Evolutionary conservation across 2,113 vertebrate species (phyloP).

Genomic region (Larimichthys polyactis): DNA sequence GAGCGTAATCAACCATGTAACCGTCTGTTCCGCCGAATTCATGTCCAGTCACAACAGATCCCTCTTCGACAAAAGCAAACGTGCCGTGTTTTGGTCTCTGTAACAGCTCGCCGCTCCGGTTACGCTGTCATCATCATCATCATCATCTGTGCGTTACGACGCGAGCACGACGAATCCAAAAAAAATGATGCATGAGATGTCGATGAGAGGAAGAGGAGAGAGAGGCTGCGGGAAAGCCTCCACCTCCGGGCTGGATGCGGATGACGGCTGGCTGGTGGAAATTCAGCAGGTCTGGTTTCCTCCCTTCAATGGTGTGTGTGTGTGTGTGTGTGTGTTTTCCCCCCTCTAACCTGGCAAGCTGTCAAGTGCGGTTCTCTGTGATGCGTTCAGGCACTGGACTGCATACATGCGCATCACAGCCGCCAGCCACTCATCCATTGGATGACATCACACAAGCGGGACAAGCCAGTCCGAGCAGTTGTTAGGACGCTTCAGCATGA

Average conservation of each 20-base stretch:
- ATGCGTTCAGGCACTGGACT: slow-evolving; percentile 72
- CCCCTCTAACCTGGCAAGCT: slow-evolving; percentile 83
- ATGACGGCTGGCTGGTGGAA: slow-evolving; percentile 84
- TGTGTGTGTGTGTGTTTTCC: slow-evolving; percentile 5
- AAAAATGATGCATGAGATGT: slow-evolving; percentile 70
- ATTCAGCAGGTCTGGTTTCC: slow-evolving; percentile 82
- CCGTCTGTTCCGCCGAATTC: slow-evolving; percentile 98
- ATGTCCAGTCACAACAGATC: slow-evolving; percentile 81
- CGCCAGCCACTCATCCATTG: slow-evolving; percentile 82
- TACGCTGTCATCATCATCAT: slow-evolving; percentile 76
- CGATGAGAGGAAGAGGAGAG: slow-evolving; percentile 32
- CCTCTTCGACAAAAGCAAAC: slow-evolving; percentile 59
- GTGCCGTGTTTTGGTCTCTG: slow-evolving; percentile 46
- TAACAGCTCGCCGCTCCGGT: slow-evolving; percentile 54
- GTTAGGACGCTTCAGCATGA: slow-evolving; percentile 51
- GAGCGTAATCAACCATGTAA: slow-evolving; percentile 96
- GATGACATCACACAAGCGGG: slow-evolving; percentile 88
- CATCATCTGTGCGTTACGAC: slow-evolving; percentile 70
- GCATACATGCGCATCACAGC: slow-evolving; percentile 85
- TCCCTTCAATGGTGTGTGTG: slow-evolving; percentile 65
- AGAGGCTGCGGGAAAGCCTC: slow-evolving; percentile 34
- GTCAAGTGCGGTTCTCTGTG: slow-evolving; percentile 85
- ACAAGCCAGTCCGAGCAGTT: slow-evolving; percentile 72
- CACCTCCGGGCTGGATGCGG: slow-evolving; percentile 76
- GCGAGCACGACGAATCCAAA: slow-evolving; percentile 58